These are phyloP conservation scores for Gymnoscopelus braueri DNA, from an alignment of 2,797 vertebrate species.

Conservation along the genomic window DNA sequence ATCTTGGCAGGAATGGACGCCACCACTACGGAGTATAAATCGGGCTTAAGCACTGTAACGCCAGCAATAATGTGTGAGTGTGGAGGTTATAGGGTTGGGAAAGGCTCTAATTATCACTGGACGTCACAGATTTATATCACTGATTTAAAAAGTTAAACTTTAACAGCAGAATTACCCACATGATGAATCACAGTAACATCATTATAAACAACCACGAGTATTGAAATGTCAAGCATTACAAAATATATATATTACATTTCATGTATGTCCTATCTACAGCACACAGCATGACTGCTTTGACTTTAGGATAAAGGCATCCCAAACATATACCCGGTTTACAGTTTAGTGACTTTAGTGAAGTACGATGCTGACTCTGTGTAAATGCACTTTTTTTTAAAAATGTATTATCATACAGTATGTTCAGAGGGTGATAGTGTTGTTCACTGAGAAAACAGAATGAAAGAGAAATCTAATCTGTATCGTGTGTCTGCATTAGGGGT, in stretches of 20 bases:
- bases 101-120: slow-evolving; percentile 28
- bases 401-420: slow-evolving; percentile 29
- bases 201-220: slow-evolving; percentile 64
- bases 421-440: slow-evolving; percentile 13
- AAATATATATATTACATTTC: slow-evolving; percentile 71
- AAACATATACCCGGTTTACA: slow-evolving; percentile 50
- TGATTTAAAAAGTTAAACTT: slow-evolving; percentile 37
- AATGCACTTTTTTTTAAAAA: slow-evolving; percentile 10
- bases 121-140: slow-evolving; percentile 23
- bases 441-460: slow-evolving; percentile 21
- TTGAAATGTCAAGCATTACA: slow-evolving; percentile 57
- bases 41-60: no score
- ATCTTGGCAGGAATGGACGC: no score
- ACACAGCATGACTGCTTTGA: slow-evolving; percentile 36
- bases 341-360: slow-evolving; percentile 49
- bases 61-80: not conserved
- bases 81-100: not conserved
- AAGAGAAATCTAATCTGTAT: slow-evolving; percentile 20
- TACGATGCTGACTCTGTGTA: slow-evolving; percentile 52
- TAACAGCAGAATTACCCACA: slow-evolving; percentile 33
- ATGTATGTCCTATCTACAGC: slow-evolving; percentile 32
- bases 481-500: no score
- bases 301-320: slow-evolving; percentile 37
- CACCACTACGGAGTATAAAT: no score
- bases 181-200: slow-evolving; percentile 47